Evolutionary conservation across 2,797 vertebrate species (phyloP).

Genomic region (Xiphorhynchus erythropygius): DNA sequence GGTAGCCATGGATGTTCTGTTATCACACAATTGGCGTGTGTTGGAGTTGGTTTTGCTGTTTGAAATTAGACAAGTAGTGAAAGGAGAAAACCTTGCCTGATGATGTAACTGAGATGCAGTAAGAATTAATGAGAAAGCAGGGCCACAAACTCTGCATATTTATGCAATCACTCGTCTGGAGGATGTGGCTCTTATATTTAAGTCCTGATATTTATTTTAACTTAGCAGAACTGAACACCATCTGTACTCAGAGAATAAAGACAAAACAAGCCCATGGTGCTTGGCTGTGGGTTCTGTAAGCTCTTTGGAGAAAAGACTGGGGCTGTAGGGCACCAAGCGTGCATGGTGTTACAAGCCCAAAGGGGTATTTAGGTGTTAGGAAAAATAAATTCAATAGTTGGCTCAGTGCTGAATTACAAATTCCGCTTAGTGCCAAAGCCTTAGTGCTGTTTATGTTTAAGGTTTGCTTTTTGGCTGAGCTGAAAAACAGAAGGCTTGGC

Average conservation of each 20-base stretch:
- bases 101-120: neutral
- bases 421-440: neutral
- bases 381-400: conserved; percentile 32
- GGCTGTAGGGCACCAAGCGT: neutral
- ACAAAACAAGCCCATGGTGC: conserved; percentile 9
- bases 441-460: conserved; percentile 12
- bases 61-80: neutral
- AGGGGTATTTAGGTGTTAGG: neutral
- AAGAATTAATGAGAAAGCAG: neutral
- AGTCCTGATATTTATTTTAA: conserved; percentile 50
- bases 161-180: conserved; percentile 41
- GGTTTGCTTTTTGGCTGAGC: conserved; percentile 2
- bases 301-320: neutral
- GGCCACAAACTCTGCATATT: conserved; percentile 8
- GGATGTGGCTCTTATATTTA: conserved; percentile 31
- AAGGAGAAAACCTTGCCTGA: neutral
- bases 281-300: neutral
- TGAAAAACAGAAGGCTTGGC: conserved; percentile 16
- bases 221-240: conserved; percentile 14
- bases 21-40: neutral
- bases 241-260: conserved; percentile 24
- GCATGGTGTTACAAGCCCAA: neutral
- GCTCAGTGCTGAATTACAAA: neutral
- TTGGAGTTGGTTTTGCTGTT: neutral
- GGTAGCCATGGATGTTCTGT: neutral